Base-by-base conservation (phyloP, 2,113 vertebrate genomes). In the Psophia crepitans region DNA sequence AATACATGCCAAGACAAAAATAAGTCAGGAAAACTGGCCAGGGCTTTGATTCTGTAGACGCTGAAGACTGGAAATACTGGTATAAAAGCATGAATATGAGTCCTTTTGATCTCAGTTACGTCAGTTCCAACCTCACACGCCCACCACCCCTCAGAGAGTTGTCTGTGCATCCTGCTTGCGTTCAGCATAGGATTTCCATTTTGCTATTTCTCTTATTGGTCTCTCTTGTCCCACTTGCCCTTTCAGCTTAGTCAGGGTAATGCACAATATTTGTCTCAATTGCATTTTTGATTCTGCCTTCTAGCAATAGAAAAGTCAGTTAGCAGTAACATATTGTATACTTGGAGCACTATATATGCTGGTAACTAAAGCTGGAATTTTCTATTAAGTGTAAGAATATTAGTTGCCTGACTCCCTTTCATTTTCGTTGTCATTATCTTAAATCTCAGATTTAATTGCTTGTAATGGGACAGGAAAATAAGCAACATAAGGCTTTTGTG, bases 131-230 rank as follows among this genome's bases (percentile, higher is more conserved):
- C 43, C 43, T n/a, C n/a, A n/a, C n/a, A n/a, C 43, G 16, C 4
- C 10, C 6, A 5, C 12, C 6, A 8, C 21, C 11, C 19, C 22
- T 35, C 13, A 0, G 26, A n/a, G 35, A 6, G 13, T 0, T 69
- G 14, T 15, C 18, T 43, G 12, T 24, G 4, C 5, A 7, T 39
- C 14, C 44, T 65, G 37, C 53, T 44, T n/a, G 11, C 37, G 5
- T 44, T 44, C 73, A 57, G 27, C 24, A 1, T 9, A 4, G 15
- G 8, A 41, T 41, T 68, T 43, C 75, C 17, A 6, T 30, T 53
- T 81, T 10, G 11, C 44, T 23, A 1, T 32, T 78, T 66, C 14
- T 58, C 32, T 19, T 11, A 5, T 1, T 35, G 43, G 8, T 53
- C n/a, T 60, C 20, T 32, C 33, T 43, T 63, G 17, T 71, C 33